A percentile compares a stretch with the other conserved stretches of the same genome.
These are phyloP conservation scores for Drosophila sechellia DNA, from an alignment of 1,140 invertebrate species.

Conservation along the genomic window DNA sequence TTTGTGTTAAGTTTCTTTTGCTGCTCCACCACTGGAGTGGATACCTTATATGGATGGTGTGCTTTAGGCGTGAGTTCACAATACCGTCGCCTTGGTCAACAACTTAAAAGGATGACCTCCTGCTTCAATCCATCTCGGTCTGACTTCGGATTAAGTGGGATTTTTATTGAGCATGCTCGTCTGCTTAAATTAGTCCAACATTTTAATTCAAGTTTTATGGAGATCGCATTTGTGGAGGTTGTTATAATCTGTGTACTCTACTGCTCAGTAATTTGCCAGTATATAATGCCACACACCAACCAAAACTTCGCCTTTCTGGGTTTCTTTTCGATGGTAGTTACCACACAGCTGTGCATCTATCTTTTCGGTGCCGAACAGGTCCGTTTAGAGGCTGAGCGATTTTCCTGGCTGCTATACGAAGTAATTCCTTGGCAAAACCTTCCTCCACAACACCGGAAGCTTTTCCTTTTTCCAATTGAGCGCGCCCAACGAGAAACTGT, in stretches of 20 bases:
- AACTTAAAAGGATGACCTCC: slow-evolving; percentile 8
- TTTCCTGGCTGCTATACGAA: slow-evolving; percentile 38
- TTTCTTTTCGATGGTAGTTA: slow-evolving; percentile 66
- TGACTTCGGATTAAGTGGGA: slow-evolving; percentile 11
- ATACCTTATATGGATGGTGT: slow-evolving; percentile 60
- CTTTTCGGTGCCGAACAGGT: slow-evolving; percentile 57
- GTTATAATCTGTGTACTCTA: slow-evolving; percentile 58
- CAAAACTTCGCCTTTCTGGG: slow-evolving; percentile 62
- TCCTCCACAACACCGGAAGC: slow-evolving; percentile 11
- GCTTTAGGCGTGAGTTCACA: slow-evolving; percentile 55
- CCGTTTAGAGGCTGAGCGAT: slow-evolving; percentile 48
- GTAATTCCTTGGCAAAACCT: slow-evolving; percentile 48
- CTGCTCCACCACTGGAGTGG: slow-evolving; percentile 62
- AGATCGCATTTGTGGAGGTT: slow-evolving; percentile 60
- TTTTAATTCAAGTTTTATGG: slow-evolving; percentile 45
- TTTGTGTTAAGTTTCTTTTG: slow-evolving; percentile 63
- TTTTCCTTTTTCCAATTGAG: slow-evolving; percentile 48
- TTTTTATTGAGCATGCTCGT: slow-evolving; percentile 44
- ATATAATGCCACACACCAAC: slow-evolving; percentile 59
- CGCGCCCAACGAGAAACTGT: slow-evolving; percentile 40
- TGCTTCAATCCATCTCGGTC: neutral
- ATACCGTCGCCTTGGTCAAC: slow-evolving; percentile 39
- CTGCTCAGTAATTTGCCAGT: slow-evolving; percentile 61
- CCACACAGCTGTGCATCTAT: slow-evolving; percentile 61
- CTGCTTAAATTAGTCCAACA: slow-evolving; percentile 32